These are phyloP conservation scores for Apostichopus californicus DNA, from an alignment of 35 echinoderm and acorn worm genomes.

Conservation along the genomic window DNA sequence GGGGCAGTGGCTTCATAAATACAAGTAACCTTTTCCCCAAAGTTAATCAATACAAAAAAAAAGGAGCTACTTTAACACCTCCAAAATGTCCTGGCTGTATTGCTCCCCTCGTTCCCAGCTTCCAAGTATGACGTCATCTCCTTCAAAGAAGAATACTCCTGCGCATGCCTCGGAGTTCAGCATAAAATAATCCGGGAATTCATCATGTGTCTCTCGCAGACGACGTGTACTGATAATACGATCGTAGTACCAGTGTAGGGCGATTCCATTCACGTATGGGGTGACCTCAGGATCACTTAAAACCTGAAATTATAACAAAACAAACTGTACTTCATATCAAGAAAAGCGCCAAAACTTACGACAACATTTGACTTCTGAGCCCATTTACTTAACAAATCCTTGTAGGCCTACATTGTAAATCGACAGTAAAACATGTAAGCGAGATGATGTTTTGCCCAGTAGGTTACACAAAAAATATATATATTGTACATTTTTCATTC, in stretches of 20 bases:
- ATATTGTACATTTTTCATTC: too few species aligned
- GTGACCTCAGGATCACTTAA: slow-evolving; percentile 69
- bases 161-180: slow-evolving; percentile 84
- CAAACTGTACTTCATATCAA: neutral
- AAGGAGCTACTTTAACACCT: slow-evolving; percentile 28
- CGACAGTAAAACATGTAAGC: too few species aligned
- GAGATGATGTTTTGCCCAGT: too few species aligned
- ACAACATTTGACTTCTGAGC: neutral
- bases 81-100: slow-evolving; percentile 81
- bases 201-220: slow-evolving; percentile 63
- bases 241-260: slow-evolving; percentile 85
- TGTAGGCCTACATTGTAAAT: too few species aligned
- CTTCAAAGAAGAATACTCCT: slow-evolving; percentile 58
- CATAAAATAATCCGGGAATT: slow-evolving; percentile 83
- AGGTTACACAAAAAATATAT: too few species aligned
- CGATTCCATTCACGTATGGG: slow-evolving; percentile 80
- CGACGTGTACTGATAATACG: slow-evolving; percentile 12
- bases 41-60: too few species aligned
- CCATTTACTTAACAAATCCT: neutral
- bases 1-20: too few species aligned
- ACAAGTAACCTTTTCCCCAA: too few species aligned
- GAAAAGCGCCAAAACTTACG: neutral
- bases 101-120: slow-evolving; percentile 91
- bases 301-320: slow-evolving; percentile 49
- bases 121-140: slow-evolving; percentile 73